Conservation (phyloP, 2,113 vertebrate genomes). For the Melanerpes formicivorus region DNA sequence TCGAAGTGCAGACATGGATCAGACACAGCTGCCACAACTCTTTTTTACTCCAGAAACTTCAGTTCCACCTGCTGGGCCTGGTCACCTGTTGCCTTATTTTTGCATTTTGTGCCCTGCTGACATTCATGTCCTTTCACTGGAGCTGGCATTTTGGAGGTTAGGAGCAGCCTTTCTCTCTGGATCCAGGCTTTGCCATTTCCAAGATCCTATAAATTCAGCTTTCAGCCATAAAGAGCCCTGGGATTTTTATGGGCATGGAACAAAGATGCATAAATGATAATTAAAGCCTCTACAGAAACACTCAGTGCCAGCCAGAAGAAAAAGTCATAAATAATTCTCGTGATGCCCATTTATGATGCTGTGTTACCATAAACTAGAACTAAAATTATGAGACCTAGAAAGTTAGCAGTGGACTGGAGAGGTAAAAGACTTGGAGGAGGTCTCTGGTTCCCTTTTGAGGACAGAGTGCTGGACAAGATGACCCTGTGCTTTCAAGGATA, state of each 20-base stretch:
- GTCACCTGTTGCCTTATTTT: background rate
- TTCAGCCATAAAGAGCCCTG: conserved; percentile 18
- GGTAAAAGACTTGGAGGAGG: background rate
- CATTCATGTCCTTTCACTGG: background rate
- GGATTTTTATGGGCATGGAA: background rate
- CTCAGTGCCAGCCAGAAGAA: background rate
- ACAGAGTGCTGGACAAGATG: background rate
- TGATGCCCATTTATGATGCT: background rate
- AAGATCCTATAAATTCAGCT: conserved; percentile 22
- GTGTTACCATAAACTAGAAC: conserved; percentile 7
- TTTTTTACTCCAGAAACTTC: background rate
- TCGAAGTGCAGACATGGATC: rapidly evolving
- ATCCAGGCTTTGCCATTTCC: background rate
- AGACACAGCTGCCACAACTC: background rate
- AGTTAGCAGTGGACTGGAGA: background rate
- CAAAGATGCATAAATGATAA: conserved; percentile 35
- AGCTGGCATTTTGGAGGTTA: background rate
- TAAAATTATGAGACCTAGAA: background rate
- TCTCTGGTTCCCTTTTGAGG: background rate
- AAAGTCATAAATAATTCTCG: conserved; percentile 55
- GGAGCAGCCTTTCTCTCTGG: background rate
- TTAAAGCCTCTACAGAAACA: conserved; percentile 33
- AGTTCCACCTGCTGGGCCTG: background rate
- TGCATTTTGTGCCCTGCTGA: background rate
- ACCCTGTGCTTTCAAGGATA: conserved; percentile 2